Evolutionary conservation across 2,888 invertebrate species (phyloP).

Genomic region (Nemotelus nigrinus): DNA sequence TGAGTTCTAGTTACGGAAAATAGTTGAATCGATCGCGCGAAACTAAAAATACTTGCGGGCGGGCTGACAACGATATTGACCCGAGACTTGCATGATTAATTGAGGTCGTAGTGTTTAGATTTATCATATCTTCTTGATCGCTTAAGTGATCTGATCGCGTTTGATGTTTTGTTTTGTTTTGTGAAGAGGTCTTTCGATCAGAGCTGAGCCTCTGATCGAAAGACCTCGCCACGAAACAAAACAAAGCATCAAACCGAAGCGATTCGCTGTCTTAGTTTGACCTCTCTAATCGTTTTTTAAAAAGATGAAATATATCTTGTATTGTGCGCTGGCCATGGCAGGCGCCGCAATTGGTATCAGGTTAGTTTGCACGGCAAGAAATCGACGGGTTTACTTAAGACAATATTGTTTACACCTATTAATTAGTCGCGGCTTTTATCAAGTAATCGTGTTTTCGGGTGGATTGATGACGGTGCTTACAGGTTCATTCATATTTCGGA

Average conservation of each 20-base stretch:
- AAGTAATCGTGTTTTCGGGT: neutral
- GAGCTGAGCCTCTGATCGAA: too few species aligned
- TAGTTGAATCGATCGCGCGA: slow-evolving; percentile 6
- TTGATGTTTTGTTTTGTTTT: neutral
- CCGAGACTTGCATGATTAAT: slow-evolving; percentile 42
- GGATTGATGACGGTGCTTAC: slow-evolving; percentile 7
- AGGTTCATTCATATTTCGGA: slow-evolving; percentile 2
- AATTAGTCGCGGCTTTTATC: slow-evolving; percentile 40
- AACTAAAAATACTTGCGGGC: slow-evolving; percentile 21
- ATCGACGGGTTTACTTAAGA: slow-evolving; percentile 30
- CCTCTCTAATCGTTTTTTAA: slow-evolving; percentile 34
- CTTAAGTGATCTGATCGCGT: slow-evolving; percentile 12
- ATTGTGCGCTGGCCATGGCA: slow-evolving; percentile 11
- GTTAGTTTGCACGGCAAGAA: neutral
- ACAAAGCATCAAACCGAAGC: too few species aligned
- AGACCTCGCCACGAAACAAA: too few species aligned
- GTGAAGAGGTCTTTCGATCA: too few species aligned
- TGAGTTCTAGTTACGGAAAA: slow-evolving; percentile 33
- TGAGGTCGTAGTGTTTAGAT: slow-evolving; percentile 46
- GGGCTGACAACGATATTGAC: slow-evolving; percentile 35
- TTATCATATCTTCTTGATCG: slow-evolving; percentile 46
- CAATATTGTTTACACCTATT: slow-evolving; percentile 42
- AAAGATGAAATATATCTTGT: slow-evolving; percentile 35
- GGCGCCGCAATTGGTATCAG: slow-evolving; percentile 27
- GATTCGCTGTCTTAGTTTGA: neutral